Percentiles rank a stretch among this genome's conserved stretches.
These are phyloP conservation scores for Otocyon megalotis DNA, from an alignment of 2,113 vertebrate genomes.

Conservation along the genomic window DNA sequence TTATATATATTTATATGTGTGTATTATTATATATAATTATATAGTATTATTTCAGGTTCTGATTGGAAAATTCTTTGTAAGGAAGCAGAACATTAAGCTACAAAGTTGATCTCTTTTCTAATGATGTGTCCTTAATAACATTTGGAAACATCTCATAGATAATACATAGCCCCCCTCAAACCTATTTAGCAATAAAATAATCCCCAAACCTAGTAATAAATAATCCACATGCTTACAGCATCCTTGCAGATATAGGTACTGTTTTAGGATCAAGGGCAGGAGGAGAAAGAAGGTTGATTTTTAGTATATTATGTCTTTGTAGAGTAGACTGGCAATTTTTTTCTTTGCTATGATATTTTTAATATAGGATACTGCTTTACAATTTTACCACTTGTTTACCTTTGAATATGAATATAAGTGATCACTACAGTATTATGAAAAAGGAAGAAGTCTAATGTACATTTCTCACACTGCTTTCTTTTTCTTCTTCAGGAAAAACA, in stretches of 20 bases:
- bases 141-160: background rate
- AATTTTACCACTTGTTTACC: background rate
- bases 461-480: conserved; percentile 18
- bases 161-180: background rate
- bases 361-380: background rate
- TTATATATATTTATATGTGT: background rate
- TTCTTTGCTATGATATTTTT: background rate
- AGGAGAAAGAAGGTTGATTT: background rate
- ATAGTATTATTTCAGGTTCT: background rate
- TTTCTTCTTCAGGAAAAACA: conserved; percentile 44
- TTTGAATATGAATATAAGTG: conserved; percentile 40
- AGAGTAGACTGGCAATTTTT: background rate
- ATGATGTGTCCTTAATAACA: background rate
- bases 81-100: background rate
- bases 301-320: background rate
- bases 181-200: background rate
- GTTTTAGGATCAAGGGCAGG: background rate
- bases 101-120: background rate
- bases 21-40: background rate
- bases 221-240: background rate
- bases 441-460: conserved; percentile 21
- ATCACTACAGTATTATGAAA: background rate
- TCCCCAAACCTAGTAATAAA: background rate
- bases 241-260: background rate
- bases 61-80: background rate